Conservation (phyloP, 2,113 vertebrate genomes). For the Chaetorhynchus papuensis region DNA sequence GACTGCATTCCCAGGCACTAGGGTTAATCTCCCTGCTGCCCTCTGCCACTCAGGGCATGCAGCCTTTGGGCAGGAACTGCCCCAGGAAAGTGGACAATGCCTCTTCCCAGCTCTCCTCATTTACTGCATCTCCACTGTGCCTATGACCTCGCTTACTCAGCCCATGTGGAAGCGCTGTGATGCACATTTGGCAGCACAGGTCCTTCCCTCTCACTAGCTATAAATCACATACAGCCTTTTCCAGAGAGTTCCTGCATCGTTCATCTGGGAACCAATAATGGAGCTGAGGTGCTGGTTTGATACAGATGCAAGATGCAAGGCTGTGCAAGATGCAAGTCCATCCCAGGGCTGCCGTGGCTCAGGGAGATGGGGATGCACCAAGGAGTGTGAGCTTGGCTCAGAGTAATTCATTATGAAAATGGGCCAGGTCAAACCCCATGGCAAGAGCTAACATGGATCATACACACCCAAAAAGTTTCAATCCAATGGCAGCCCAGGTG, state of each 20-base stretch:
- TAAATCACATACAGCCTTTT: neutral
- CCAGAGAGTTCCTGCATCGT: neutral
- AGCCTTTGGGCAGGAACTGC: neutral
- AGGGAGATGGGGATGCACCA: neutral
- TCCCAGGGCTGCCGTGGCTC: fast-evolving
- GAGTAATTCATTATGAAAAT: neutral
- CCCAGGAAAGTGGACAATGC: neutral
- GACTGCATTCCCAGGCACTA: neutral
- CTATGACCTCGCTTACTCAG: neutral
- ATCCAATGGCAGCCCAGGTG: fast-evolving
- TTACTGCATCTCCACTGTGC: neutral
- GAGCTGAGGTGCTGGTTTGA: neutral
- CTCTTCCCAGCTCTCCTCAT: neutral
- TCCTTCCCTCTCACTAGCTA: neutral
- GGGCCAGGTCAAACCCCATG: neutral
- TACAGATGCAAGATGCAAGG: neutral
- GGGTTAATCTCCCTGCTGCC: neutral
- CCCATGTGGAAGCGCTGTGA: neutral
- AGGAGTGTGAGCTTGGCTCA: neutral
- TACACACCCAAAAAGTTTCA: neutral
- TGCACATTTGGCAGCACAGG: neutral
- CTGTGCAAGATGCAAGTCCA: neutral
- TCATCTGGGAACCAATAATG: neutral
- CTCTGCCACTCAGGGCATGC: fast-evolving
- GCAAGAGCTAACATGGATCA: neutral